These are phyloP conservation scores for Parauchenoglanis punctatus DNA, from an alignment of 2,797 vertebrate genomes.

Conservation along the genomic window DNA sequence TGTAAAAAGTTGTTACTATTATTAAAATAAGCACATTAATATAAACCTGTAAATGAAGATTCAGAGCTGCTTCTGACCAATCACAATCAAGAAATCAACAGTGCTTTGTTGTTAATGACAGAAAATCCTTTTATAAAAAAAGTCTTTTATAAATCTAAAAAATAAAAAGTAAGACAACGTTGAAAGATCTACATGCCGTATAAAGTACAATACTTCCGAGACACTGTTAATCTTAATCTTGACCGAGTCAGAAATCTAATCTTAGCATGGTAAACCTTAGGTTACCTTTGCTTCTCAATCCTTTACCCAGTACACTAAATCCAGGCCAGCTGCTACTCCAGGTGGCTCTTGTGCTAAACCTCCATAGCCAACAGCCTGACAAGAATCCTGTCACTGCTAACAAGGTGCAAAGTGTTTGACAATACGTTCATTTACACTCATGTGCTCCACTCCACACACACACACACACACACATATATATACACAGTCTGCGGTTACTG, in stretches of 20 bases:
- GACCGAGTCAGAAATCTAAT: conserved; percentile 29
- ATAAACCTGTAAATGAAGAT: background rate
- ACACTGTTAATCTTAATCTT: conserved; percentile 24
- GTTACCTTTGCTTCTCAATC: conserved; percentile 41
- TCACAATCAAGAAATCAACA: background rate
- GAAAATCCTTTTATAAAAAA: background rate
- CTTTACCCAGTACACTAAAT: conserved; percentile 41
- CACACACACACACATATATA: background rate
- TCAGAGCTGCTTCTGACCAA: background rate
- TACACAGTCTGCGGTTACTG: background rate
- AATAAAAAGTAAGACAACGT: background rate
- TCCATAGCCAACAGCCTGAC: conserved; percentile 18
- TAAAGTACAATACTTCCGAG: background rate
- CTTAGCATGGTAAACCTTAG: conserved; percentile 32
- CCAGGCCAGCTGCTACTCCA: conserved; percentile 53
- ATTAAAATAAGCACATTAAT: background rate
- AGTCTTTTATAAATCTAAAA: too few species aligned
- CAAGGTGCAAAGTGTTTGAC: conserved; percentile 34
- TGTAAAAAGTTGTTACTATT: background rate
- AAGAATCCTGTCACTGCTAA: conserved; percentile 41
- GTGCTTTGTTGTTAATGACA: too few species aligned
- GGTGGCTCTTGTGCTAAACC: conserved; percentile 55
- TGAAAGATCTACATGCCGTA: background rate
- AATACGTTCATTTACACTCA: conserved; percentile 9
- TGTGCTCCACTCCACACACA: background rate